These are phyloP conservation scores for Phalloptychus januarius DNA, from an alignment of 2,797 vertebrate genomes.

Conservation along the genomic window DNA sequence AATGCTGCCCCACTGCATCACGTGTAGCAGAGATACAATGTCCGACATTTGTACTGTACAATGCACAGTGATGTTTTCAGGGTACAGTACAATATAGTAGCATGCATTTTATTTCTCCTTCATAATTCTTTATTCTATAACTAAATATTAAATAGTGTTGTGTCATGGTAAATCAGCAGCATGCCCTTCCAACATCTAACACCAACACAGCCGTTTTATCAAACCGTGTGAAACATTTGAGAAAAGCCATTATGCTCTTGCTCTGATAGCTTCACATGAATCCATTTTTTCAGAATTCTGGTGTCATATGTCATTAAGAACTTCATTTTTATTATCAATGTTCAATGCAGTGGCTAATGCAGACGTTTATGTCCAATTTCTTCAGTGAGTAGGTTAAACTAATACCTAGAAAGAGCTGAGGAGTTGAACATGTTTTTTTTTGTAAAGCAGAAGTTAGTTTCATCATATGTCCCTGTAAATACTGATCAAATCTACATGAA, in stretches of 20 bases:
- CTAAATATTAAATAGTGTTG: background rate
- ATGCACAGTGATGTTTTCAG: background rate
- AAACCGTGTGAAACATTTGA: background rate
- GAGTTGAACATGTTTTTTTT: background rate
- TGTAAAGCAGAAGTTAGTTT: background rate
- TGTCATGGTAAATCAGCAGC: conserved; percentile 1
- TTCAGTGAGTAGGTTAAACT: background rate
- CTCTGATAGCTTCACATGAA: background rate
- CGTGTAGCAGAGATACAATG: conserved; percentile 19
- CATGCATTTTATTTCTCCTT: conserved; percentile 19
- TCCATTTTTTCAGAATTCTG: background rate
- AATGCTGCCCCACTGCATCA: conserved; percentile 46
- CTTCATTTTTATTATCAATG: background rate
- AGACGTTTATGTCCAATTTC: background rate
- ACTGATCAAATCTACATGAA: background rate
- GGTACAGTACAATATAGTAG: conserved; percentile 44
- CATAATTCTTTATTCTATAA: conserved; percentile 6
- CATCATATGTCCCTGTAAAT: background rate
- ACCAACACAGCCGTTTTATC: background rate
- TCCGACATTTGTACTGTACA: conserved; percentile 44
- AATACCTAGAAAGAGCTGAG: background rate
- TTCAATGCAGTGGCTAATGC: background rate
- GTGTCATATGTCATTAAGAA: background rate
- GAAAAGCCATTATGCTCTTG: background rate
- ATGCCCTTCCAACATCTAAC: background rate